These are phyloP conservation scores for Lineus longissimus DNA, from an alignment of 1,140 invertebrate genomes.

Conservation along the genomic window DNA sequence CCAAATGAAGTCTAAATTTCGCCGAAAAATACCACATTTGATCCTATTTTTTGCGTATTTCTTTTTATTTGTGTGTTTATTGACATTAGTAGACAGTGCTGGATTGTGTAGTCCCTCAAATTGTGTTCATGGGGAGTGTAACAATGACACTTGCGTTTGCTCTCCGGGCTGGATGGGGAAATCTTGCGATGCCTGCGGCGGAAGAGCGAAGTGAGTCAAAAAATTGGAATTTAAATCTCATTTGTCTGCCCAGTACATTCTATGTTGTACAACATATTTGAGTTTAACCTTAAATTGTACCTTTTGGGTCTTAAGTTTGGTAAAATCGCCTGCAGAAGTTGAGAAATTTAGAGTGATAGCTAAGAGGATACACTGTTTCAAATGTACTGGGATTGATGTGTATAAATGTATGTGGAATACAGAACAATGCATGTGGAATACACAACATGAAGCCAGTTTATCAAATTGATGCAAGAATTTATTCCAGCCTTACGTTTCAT, in stretches of 20 bases:
- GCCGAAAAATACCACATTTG: constrained; percentile 52
- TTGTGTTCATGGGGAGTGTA: constrained; percentile 72
- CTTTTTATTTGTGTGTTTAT: constrained; percentile 23
- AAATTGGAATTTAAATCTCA: too few species aligned
- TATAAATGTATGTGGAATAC: constrained; percentile 3
- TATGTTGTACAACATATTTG: not conserved
- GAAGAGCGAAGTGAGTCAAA: constrained; percentile 78
- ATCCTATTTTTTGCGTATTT: constrained; percentile 11
- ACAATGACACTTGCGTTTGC: constrained; percentile 81
- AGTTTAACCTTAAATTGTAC: not conserved
- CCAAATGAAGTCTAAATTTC: constrained; percentile 77
- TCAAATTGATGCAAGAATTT: too few species aligned
- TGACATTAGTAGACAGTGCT: constrained; percentile 6
- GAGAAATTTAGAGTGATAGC: too few species aligned
- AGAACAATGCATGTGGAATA: too few species aligned
- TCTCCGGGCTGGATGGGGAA: constrained; percentile 83
- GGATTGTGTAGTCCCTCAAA: constrained; percentile 30
- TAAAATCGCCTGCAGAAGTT: not conserved
- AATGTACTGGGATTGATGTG: not conserved
- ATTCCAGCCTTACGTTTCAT: too few species aligned
- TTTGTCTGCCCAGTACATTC: too few species aligned
- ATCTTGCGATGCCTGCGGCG: constrained; percentile 82
- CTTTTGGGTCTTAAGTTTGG: constrained; percentile 5
- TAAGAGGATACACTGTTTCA: too few species aligned
- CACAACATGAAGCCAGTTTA: too few species aligned